These are phyloP conservation scores for Gnathonemus echidnorhynchus DNA, from an alignment of 2,113 vertebrate species.

Conservation along the genomic window DNA sequence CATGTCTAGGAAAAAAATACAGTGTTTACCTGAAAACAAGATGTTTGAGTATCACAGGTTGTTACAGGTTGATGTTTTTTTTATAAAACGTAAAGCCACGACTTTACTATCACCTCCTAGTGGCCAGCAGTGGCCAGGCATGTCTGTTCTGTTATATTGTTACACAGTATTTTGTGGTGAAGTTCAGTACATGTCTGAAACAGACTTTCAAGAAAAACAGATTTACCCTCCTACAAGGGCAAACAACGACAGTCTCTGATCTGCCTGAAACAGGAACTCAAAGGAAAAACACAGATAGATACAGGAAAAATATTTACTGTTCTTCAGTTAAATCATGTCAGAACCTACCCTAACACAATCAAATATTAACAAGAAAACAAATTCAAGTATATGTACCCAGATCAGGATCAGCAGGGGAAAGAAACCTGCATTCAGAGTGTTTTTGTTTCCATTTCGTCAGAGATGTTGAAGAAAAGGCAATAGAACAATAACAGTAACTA, in stretches of 20 bases:
- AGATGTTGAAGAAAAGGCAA: neutral
- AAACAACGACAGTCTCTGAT: constrained; percentile 22
- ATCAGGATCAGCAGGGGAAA: neutral
- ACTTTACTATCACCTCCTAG: neutral
- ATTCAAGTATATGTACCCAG: neutral
- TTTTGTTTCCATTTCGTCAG: neutral
- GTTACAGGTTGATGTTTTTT: neutral
- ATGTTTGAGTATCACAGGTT: neutral
- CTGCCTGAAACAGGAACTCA: neutral
- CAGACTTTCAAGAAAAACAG: neutral
- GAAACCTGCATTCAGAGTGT: neutral
- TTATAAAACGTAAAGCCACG: neutral
- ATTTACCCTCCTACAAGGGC: constrained; percentile 27
- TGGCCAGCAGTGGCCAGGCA: neutral
- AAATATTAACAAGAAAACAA: constrained; percentile 8
- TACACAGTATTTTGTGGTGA: neutral
- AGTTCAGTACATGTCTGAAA: neutral
- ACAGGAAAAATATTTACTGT: constrained; percentile 6
- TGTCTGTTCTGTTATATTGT: neutral
- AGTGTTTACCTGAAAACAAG: neutral
- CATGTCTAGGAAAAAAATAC: neutral
- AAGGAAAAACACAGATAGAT: neutral
- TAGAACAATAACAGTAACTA: neutral
- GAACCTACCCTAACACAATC: neutral
- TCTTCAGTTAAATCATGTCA: neutral